These are phyloP conservation scores for Phoenicopterus ruber DNA, from an alignment of 2,113 vertebrate genomes.

Conservation along the genomic window DNA sequence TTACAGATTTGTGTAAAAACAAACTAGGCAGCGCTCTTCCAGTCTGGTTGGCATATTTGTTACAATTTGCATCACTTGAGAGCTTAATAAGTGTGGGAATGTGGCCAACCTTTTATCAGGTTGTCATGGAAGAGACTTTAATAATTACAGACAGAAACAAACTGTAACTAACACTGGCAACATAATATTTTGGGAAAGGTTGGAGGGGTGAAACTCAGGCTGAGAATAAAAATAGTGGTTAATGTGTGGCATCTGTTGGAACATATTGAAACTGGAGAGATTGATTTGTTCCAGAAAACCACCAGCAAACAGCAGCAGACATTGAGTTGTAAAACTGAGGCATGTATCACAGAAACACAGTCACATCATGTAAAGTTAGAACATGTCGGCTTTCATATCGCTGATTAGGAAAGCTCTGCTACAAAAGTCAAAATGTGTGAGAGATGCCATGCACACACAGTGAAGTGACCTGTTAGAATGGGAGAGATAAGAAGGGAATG, in stretches of 20 bases:
- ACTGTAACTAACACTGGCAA: constrained; percentile 60
- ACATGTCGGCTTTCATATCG: not conserved
- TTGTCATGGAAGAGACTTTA: constrained; percentile 53
- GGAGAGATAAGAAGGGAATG: not conserved
- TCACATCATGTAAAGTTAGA: not conserved
- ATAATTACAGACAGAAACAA: constrained; percentile 63
- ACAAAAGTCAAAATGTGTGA: not conserved
- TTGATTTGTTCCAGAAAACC: constrained; percentile 55
- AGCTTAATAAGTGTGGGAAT: constrained; percentile 46
- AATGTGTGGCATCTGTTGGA: constrained; percentile 51
- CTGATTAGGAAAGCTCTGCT: not conserved
- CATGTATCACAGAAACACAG: not conserved
- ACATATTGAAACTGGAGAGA: constrained; percentile 40
- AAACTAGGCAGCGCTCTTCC: not conserved
- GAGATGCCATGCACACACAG: not conserved
- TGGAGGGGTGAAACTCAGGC: constrained; percentile 34
- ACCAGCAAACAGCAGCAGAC: constrained; percentile 21
- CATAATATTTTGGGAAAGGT: constrained; percentile 62
- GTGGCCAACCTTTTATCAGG: constrained; percentile 54
- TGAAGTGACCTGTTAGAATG: not conserved
- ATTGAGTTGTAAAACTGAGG: not conserved
- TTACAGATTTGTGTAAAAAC: constrained; percentile 36
- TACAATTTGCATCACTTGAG: constrained; percentile 55
- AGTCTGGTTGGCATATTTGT: constrained; percentile 35
- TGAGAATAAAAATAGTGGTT: constrained; percentile 55